phyloP scores from a whole-genome alignment of 2,113 vertebrate genomes.

The Chinchilla lanigera region DNA sequence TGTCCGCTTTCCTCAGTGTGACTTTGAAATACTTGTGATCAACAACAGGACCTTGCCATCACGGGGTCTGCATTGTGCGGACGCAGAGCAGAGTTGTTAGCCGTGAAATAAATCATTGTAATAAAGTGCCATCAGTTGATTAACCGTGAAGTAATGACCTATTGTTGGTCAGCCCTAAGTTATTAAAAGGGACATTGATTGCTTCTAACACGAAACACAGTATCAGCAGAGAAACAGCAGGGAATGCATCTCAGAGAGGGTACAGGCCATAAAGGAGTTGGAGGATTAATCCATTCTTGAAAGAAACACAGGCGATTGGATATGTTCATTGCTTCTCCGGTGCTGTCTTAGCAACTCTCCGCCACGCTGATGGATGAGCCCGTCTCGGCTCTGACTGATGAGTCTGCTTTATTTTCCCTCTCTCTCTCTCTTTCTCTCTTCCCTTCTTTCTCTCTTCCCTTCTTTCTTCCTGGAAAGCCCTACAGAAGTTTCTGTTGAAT shows the following conservation, averaged over 20 bases:
- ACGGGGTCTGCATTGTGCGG: conserved; percentile 57
- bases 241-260: conserved; percentile 64
- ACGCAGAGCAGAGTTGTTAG: conserved; percentile 62
- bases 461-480: conserved; percentile 58
- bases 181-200: conserved; percentile 82
- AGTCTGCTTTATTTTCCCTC: background rate
- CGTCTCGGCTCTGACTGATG: conserved; percentile 70
- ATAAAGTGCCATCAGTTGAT: conserved; percentile 75
- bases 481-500: conserved; percentile 75
- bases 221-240: conserved; percentile 72
- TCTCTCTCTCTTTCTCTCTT: no score
- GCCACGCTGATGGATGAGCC: conserved; percentile 75
- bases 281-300: conserved; percentile 70
- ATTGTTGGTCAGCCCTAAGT: conserved; percentile 80
- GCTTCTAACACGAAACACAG: conserved; percentile 69
- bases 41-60: conserved; percentile 45
- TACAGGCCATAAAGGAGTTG: background rate
- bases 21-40: conserved; percentile 71
- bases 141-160: conserved; percentile 80
- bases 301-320: conserved; percentile 74
- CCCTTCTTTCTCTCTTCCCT: background rate
- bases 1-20: conserved; percentile 65
- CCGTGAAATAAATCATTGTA: conserved; percentile 79
- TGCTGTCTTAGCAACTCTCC: conserved; percentile 70
- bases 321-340: conserved; percentile 69